These are phyloP conservation scores for Bolinopsis microptera DNA, from an alignment of 37 sponge, comb jelly and placozoan species.

Conservation along the genomic window DNA sequence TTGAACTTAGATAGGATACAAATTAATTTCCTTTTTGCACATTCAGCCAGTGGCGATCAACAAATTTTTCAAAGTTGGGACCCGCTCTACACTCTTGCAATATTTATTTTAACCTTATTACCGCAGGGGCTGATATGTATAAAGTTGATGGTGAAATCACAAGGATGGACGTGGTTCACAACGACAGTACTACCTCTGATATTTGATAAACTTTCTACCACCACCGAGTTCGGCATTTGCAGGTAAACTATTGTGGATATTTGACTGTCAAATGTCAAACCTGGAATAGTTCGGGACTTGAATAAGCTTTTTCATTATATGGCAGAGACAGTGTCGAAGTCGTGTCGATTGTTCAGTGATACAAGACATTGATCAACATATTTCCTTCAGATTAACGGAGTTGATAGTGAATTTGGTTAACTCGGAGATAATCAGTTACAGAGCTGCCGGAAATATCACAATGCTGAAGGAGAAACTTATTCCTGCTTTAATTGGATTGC, in stretches of 20 bases:
- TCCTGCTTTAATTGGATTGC: slow-evolving; percentile 27
- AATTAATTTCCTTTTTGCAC: neutral
- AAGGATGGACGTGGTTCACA: slow-evolving; percentile 15
- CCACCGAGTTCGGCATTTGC: neutral
- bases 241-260: neutral
- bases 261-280: no score
- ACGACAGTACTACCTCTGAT: neutral
- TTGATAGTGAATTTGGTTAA: neutral
- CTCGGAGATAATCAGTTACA: neutral
- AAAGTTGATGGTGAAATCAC: neutral
- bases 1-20: neutral
- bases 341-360: no score
- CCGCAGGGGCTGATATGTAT: slow-evolving; percentile 19
- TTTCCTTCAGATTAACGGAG: neutral
- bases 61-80: neutral
- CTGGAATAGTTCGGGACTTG: no score
- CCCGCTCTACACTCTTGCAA: no score
- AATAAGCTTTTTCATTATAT: no score
- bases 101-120: no score
- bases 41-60: neutral
- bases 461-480: neutral
- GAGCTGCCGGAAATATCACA: neutral
- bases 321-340: no score
- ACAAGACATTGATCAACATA: no score
- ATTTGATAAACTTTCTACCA: neutral